Evolutionary conservation across 1,140 invertebrate genomes (phyloP).

Genomic region (Melanaphis sacchari): DNA sequence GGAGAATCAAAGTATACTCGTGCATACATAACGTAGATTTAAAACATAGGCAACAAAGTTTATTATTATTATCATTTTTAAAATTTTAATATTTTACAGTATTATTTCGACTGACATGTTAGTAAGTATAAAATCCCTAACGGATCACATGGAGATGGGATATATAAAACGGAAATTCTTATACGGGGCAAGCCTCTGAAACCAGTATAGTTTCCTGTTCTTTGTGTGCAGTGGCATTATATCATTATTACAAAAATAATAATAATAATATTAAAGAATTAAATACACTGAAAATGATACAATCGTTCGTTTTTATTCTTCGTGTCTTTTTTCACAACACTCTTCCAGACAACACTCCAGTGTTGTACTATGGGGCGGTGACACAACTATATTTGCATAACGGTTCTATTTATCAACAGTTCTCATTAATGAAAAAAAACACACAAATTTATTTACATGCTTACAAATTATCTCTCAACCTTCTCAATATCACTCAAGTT

Average conservation of each 20-base stretch:
- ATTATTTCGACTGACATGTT: constrained; percentile 8
- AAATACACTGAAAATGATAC: constrained; percentile 48
- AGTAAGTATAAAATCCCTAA: background rate
- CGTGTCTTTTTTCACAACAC: constrained; percentile 25
- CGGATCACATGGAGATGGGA: background rate
- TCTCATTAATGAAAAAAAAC: constrained; percentile 41
- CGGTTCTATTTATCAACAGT: constrained; percentile 46
- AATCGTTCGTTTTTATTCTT: constrained; percentile 39
- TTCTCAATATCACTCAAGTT: constrained; percentile 38
- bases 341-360: background rate
- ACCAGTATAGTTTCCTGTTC: constrained; percentile 54
- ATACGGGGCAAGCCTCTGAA: constrained; percentile 7
- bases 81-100: background rate
- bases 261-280: background rate
- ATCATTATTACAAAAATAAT: background rate
- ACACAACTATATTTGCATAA: constrained; percentile 42
- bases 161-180: constrained; percentile 54
- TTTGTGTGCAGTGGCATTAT: constrained; percentile 8
- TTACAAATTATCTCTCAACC: constrained; percentile 39
- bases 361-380: background rate
- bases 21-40: background rate
- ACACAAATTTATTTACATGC: background rate
- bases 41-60: background rate
- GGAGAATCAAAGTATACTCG: background rate
- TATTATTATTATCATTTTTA: background rate